These are phyloP conservation scores for Formica exsecta DNA, from an alignment of 1,140 invertebrate genomes.

Conservation along the genomic window DNA sequence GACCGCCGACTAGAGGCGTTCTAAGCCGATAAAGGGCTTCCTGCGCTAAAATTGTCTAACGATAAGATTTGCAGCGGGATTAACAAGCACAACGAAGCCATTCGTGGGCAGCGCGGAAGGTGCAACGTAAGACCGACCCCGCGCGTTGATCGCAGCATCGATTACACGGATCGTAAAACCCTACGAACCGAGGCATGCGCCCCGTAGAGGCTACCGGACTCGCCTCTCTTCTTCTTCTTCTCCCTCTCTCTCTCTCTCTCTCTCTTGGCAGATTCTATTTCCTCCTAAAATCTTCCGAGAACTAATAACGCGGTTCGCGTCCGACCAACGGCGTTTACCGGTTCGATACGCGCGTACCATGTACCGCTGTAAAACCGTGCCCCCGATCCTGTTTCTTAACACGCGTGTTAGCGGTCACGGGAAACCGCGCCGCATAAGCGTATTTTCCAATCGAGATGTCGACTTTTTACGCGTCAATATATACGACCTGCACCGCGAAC, in stretches of 20 bases:
- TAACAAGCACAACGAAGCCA: constrained; percentile 67
- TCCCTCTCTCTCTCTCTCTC: constrained; percentile 11
- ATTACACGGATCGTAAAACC: constrained; percentile 75
- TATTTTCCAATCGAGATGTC: constrained; percentile 37
- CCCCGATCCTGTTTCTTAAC: constrained; percentile 13
- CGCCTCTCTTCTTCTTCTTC: neutral
- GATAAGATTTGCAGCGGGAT: constrained; percentile 71
- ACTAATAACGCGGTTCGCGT: constrained; percentile 42
- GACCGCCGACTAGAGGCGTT: constrained; percentile 8
- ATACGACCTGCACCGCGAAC: neutral
- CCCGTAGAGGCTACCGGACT: constrained; percentile 40
- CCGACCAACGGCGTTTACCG: neutral
- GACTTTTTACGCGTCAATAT: constrained; percentile 19
- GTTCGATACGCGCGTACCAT: neutral
- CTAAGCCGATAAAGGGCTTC: constrained; percentile 57
- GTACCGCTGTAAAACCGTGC: constrained; percentile 7
- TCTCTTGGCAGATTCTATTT: constrained; percentile 42
- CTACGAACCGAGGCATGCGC: constrained; percentile 64
- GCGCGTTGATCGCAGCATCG: constrained; percentile 79
- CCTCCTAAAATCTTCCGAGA: constrained; percentile 54
- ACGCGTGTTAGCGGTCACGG: constrained; percentile 47
- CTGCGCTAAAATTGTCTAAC: constrained; percentile 61
- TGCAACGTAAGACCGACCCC: constrained; percentile 74
- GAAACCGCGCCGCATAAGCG: constrained; percentile 41
- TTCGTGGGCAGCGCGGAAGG: constrained; percentile 62